Percentiles rank a stretch among this genome's conserved stretches.
phyloP scores from a whole-genome alignment of 2,113 vertebrate genomes.

The Apteryx mantelli region DNA sequence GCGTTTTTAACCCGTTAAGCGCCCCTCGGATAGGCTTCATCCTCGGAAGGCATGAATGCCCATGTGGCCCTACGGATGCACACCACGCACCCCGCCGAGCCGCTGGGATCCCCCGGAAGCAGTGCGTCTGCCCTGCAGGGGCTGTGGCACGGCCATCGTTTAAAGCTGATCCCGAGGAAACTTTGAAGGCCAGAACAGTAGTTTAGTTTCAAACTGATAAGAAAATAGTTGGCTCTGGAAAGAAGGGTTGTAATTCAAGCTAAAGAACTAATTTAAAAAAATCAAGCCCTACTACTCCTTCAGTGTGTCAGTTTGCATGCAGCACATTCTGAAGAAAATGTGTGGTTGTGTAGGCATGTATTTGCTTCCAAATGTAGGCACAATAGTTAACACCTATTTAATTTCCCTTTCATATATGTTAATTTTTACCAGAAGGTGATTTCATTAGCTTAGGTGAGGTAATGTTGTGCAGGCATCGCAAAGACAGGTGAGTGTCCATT shows the following conservation, averaged over 20 bases:
- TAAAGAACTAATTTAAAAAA: neutral
- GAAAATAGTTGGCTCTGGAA: neutral
- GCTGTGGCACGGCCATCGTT: neutral
- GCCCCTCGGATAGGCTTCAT: constrained; percentile 3
- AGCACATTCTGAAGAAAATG: neutral
- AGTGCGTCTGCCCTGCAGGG: neutral
- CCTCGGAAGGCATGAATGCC: constrained; percentile 31
- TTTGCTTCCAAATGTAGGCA: neutral
- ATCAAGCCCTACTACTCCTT: neutral
- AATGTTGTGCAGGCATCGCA: neutral
- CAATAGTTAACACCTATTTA: too few species aligned
- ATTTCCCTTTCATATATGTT: too few species aligned
- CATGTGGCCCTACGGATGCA: neutral
- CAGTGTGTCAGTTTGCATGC: neutral
- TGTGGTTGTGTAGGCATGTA: neutral
- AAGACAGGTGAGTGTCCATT: neutral
- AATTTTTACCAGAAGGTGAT: neutral
- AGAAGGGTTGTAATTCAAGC: neutral
- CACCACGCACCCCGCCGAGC: neutral
- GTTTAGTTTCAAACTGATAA: neutral
- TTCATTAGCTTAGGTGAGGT: neutral
- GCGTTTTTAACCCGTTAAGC: constrained; percentile 79
- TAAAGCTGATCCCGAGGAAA: neutral
- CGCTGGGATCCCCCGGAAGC: neutral
- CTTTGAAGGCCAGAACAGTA: neutral